A percentile compares a stretch with the other conserved stretches of the same genome.
These are phyloP conservation scores for Pristiophorus japonicus DNA, from an alignment of 2,113 vertebrate species.

Conservation along the genomic window DNA sequence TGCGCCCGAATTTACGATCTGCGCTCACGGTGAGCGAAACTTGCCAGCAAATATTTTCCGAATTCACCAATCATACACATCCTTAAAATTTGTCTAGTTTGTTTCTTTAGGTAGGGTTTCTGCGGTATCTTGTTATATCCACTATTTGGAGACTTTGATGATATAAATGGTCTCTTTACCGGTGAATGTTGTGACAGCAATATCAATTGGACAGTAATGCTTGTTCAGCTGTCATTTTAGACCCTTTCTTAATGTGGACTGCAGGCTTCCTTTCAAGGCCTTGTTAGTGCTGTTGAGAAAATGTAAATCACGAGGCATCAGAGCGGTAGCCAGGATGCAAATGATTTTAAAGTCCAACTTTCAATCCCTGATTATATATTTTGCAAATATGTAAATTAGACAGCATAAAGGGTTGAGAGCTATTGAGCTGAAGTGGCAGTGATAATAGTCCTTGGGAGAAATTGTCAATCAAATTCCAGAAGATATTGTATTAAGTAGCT, in stretches of 20 bases:
- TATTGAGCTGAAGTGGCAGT: not conserved
- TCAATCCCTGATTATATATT: conserved; percentile 8
- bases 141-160: not conserved
- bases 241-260: not conserved
- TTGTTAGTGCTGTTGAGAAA: conserved; percentile 11
- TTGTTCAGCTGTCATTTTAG: not conserved
- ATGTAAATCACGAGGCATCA: not conserved
- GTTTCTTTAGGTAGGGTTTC: not conserved
- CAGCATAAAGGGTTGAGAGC: not conserved
- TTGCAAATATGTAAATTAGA: conserved; percentile 25
- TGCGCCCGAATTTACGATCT: no score
- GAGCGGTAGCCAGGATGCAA: not conserved
- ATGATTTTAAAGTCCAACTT: not conserved
- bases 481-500: not conserved
- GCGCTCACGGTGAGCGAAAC: no score
- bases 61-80: not conserved
- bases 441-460: not conserved
- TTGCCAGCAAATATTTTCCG: not conserved
- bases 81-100: no score
- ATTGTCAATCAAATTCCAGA: not conserved
- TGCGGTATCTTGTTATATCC: not conserved
- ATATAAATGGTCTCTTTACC: not conserved
- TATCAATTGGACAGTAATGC: not conserved
- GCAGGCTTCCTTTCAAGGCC: not conserved
- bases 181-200: not conserved